These are phyloP conservation scores for Euclidia mi DNA, from an alignment of 2,888 invertebrate genomes.

Conservation along the genomic window DNA sequence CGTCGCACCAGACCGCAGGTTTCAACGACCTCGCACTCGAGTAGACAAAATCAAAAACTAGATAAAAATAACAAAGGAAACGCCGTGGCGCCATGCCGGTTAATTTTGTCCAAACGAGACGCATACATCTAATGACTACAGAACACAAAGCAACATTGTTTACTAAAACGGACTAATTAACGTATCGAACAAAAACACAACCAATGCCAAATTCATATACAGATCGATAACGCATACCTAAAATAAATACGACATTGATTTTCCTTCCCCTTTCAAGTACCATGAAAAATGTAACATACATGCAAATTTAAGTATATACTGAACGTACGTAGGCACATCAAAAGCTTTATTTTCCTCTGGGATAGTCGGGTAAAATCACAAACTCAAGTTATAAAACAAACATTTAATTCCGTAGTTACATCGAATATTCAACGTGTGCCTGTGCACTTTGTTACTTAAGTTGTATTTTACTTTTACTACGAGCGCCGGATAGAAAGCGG, in stretches of 20 bases:
- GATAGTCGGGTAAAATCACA: constrained; percentile 28
- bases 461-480: constrained; percentile 45
- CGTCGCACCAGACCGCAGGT: too few species aligned
- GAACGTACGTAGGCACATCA: background rate
- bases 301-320: too few species aligned
- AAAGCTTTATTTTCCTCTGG: constrained; percentile 13
- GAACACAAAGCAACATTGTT: constrained; percentile 1
- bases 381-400: constrained; percentile 39
- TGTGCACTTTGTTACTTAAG: constrained; percentile 39
- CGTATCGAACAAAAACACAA: too few species aligned
- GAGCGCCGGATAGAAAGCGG: constrained; percentile 29
- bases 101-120: background rate
- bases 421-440: constrained; percentile 41
- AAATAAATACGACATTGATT: too few species aligned
- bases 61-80: background rate
- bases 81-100: background rate
- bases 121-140: constrained; percentile 2
- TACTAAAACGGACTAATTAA: too few species aligned
- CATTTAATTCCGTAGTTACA: constrained; percentile 32
- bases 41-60: background rate
- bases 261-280: too few species aligned
- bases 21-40: too few species aligned
- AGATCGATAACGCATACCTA: too few species aligned
- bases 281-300: too few species aligned
- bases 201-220: too few species aligned